These are phyloP conservation scores for Monodelphis domestica DNA, from an alignment of 2,797 vertebrate genomes.

Conservation along the genomic window DNA sequence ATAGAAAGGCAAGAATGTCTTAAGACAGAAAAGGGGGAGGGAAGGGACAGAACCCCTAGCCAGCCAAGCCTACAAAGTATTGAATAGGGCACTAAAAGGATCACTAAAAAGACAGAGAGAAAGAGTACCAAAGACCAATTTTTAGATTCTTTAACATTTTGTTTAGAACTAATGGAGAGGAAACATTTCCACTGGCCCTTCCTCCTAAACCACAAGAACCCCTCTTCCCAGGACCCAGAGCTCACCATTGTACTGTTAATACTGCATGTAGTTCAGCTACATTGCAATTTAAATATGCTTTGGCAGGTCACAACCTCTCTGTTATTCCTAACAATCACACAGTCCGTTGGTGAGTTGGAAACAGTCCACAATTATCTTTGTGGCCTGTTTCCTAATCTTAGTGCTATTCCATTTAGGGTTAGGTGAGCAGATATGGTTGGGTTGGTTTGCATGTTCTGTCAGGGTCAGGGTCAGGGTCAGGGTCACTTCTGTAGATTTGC, in stretches of 20 bases:
- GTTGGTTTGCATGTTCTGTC: no score
- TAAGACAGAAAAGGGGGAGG: background rate
- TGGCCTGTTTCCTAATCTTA: background rate
- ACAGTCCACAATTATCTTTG: background rate
- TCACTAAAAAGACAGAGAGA: background rate
- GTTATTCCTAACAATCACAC: background rate
- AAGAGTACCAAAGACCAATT: background rate
- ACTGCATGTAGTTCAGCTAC: slow-evolving; percentile 2
- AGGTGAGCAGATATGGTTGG: background rate
- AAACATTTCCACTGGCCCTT: slow-evolving; percentile 23
- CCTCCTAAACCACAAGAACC: background rate
- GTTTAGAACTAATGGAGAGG: background rate
- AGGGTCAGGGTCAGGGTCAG: background rate
- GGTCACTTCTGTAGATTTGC: background rate
- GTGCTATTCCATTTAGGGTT: background rate
- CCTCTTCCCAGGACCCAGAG: background rate
- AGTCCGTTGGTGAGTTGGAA: background rate
- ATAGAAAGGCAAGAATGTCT: background rate
- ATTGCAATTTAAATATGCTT: slow-evolving; percentile 28
- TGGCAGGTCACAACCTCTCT: background rate
- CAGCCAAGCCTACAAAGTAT: background rate
- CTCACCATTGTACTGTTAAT: background rate
- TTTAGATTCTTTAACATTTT: background rate
- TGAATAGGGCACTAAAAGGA: background rate
- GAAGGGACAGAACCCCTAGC: background rate